phyloP scores from a whole-genome alignment of 2,888 invertebrate species.

The Plebejus anna region DNA sequence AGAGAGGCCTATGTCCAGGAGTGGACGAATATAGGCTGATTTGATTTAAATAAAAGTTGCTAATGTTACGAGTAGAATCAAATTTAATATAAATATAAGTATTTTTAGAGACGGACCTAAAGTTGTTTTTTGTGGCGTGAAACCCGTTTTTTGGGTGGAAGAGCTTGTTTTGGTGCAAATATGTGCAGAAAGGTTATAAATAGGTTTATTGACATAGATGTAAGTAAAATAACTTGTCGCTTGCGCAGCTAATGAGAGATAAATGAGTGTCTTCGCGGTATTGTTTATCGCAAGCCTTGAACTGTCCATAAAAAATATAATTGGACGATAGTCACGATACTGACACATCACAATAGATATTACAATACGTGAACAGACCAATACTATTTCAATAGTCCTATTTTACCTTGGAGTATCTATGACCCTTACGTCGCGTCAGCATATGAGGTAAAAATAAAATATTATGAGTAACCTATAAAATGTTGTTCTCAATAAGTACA shows the following conservation, averaged over 20 bases:
- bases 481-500: not conserved
- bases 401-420: not conserved
- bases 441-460: not conserved
- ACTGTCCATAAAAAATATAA: constrained; percentile 14
- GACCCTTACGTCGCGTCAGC: not conserved
- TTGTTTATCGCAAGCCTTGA: constrained; percentile 17
- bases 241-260: not conserved
- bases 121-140: not conserved
- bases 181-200: not conserved
- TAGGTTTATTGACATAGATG: not conserved
- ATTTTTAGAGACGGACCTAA: not conserved
- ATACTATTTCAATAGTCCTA: not conserved
- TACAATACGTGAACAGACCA: not conserved
- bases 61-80: not conserved
- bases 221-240: constrained; percentile 33
- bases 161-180: not conserved
- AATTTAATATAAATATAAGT: not conserved
- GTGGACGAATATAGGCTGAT: too few relatives aligned
- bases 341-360: not conserved
- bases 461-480: not conserved
- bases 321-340: not conserved
- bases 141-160: not conserved
- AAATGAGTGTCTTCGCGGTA: not conserved
- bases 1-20: too few relatives aligned
- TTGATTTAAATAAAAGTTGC: not conserved